Base-by-base conservation (phyloP, 37 sponge, comb jelly and placozoan species). In the Ianthella basta region DNA sequence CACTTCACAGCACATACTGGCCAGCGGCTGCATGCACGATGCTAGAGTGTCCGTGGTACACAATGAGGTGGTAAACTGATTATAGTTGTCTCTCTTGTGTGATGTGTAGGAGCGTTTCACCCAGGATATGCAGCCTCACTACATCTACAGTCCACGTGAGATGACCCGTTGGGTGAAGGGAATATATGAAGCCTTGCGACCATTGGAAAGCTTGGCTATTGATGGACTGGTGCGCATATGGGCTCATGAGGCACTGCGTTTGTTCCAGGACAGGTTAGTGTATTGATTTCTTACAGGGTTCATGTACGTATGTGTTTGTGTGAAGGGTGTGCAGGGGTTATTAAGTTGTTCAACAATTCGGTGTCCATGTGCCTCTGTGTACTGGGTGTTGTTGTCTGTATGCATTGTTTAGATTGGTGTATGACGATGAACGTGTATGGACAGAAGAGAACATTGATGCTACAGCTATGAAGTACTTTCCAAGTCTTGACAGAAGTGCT, bases 141-240 rank as follows among this genome's bases (percentile, higher is more conserved):
- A 98, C 84, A 88, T 98, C 80, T 98, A 98, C 92, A 94, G 95
- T 78, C 99, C 99, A 33, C 85, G 99, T 66, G 99, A 98, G 84
- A 96, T 98, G 95, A 98, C 99, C 34, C 86, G 99, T 19, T 98
- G 99, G 99, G 99, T 98, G 70, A 85, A 94, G 25, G 99, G 99
- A 0, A 96, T 98, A 66, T 84, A 91, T 65, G 99, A 98, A 87
- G 96, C 95, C 60, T 85, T 98, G 33, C 87, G 86, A 40, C 95
- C 96, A 19, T 83, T 94, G 33, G 99, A 98, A 77, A 87, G 89
- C 3, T 88, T 98, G 25, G 70, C 96, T 0, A 84, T 98, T 20
- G 96, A 98, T 36, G 99, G 96, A 0, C 90, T 98, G 79, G 99
- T 98, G 21, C 60, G 99, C 36, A 86, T 98, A 0, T 98, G 99